Percentiles rank a stretch among this genome's conserved stretches.
Evolutionary conservation across 2,113 vertebrate species (phyloP).

Genomic region (Protomyctophum bolini): DNA sequence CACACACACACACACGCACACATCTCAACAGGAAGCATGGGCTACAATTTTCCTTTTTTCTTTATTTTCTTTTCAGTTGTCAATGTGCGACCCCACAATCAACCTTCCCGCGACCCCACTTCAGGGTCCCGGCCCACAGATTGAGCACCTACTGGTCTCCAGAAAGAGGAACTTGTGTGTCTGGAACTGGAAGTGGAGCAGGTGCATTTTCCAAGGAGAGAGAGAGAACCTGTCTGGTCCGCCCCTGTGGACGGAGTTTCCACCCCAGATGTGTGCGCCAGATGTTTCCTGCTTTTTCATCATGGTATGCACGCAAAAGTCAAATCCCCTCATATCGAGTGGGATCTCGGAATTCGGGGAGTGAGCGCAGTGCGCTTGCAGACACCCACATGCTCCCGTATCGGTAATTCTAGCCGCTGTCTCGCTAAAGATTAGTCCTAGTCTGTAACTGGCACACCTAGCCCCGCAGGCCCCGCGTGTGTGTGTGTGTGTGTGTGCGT

Average conservation of each 20-base stretch:
- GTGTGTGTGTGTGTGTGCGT: no score
- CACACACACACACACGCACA: no score
- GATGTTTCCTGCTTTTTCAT: slow-evolving; percentile 62
- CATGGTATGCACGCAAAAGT: slow-evolving; percentile 55
- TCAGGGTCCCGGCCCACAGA: no score
- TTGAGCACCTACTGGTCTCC: not conserved
- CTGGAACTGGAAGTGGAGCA: slow-evolving; percentile 46
- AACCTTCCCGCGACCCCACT: no score
- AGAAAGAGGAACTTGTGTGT: slow-evolving; percentile 32
- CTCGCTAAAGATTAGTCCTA: slow-evolving; percentile 21
- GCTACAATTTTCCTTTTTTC: no score
- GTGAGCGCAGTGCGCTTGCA: slow-evolving; percentile 7
- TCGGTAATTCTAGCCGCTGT: slow-evolving; percentile 33
- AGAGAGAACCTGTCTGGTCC: slow-evolving; percentile 37
- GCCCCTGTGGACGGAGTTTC: slow-evolving; percentile 21
- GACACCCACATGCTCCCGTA: slow-evolving; percentile 44
- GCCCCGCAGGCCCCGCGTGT: slow-evolving; percentile 23
- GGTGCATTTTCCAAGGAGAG: slow-evolving; percentile 49
- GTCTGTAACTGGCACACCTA: slow-evolving; percentile 30
- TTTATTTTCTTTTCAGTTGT: no score
- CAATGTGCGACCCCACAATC: no score
- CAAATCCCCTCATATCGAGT: slow-evolving; percentile 59
- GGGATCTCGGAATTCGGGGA: slow-evolving; percentile 51
- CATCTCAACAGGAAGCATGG: no score
- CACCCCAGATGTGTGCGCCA: slow-evolving; percentile 51